phyloP scores from a whole-genome alignment of 2,797 vertebrate genomes.

The Gobionotothen gibberifrons region DNA sequence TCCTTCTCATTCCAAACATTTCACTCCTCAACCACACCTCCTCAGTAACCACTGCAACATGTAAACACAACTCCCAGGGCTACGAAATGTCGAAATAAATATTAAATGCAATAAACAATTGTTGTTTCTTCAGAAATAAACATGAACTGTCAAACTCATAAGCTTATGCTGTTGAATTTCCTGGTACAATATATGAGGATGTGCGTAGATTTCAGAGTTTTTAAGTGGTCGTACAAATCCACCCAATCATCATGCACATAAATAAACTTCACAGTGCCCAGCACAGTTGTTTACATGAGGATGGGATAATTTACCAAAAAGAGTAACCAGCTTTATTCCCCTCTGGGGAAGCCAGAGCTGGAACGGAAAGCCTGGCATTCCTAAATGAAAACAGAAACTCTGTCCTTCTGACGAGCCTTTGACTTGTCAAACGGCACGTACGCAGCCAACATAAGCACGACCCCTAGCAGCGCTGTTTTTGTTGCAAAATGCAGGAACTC shows the following conservation, averaged over 20 bases:
- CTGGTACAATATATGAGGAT: constrained; percentile 12
- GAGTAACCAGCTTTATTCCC: constrained; percentile 72
- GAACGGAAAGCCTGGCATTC: constrained; percentile 77
- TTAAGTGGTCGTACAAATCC: constrained; percentile 38
- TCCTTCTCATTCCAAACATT: constrained; percentile 2
- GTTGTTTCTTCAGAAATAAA: constrained; percentile 49
- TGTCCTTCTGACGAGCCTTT: constrained; percentile 58
- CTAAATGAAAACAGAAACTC: constrained; percentile 66
- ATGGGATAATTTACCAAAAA: constrained; percentile 79
- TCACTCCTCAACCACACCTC: constrained; percentile 31
- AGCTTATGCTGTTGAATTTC: constrained; percentile 27
- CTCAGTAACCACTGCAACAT: constrained; percentile 5
- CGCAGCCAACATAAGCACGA: constrained; percentile 71
- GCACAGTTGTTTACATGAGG: constrained; percentile 77
- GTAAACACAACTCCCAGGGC: constrained; percentile 42
- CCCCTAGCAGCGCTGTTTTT: constrained; percentile 28
- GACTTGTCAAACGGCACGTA: constrained; percentile 60
- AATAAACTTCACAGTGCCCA: constrained; percentile 52
- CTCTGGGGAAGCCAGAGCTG: constrained; percentile 59
- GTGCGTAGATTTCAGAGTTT: constrained; percentile 25
- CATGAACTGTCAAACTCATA: constrained; percentile 20
- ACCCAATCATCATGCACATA: constrained; percentile 46
- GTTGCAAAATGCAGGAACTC: constrained; percentile 16
- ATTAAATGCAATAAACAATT: constrained; percentile 39
- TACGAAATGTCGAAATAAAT: constrained; percentile 24